Percentiles rank a stretch among this genome's conserved stretches.
Evolutionary conservation across 1,140 invertebrate genomes (phyloP).

Genomic region (Pseudobourletiella spinata): DNA sequence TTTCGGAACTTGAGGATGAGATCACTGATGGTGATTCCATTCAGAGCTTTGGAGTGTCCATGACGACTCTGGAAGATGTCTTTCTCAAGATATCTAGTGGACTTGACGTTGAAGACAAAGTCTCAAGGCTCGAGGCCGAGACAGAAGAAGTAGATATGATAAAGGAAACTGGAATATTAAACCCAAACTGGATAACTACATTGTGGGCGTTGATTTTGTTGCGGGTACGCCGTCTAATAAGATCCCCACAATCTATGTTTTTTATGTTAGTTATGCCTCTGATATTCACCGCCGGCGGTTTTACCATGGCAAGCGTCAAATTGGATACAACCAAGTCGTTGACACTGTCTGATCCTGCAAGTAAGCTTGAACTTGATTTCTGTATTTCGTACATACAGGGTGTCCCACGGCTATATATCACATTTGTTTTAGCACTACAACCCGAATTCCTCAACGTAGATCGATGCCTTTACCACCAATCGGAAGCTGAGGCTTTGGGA

Average conservation of each 20-base stretch:
- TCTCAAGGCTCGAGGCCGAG: no score
- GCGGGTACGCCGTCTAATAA: slow-evolving; percentile 46
- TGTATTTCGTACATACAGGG: no score
- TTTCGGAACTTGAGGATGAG: slow-evolving; percentile 54
- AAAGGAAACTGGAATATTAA: no score
- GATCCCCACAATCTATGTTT: slow-evolving; percentile 50
- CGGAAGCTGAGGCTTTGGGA: no score
- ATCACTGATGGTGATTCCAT: slow-evolving; percentile 53
- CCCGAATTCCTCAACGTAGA: no score
- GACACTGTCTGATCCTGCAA: slow-evolving; percentile 27
- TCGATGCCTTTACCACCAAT: no score
- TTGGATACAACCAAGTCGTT: neutral
- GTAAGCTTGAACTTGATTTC: no score
- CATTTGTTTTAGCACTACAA: no score
- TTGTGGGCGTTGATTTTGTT: slow-evolving; percentile 39
- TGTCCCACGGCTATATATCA: no score
- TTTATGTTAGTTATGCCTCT: slow-evolving; percentile 54
- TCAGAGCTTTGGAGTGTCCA: slow-evolving; percentile 63
- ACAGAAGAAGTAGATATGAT: no score
- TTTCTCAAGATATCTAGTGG: slow-evolving; percentile 43
- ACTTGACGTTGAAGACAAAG: neutral
- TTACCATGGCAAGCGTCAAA: slow-evolving; percentile 48
- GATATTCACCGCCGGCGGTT: slow-evolving; percentile 54
- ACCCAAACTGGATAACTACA: no score
- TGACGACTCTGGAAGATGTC: slow-evolving; percentile 77